Percentiles rank a stretch among this genome's conserved stretches.
These are phyloP conservation scores for Oncorhynchus tshawytscha DNA, from an alignment of 2,113 vertebrate genomes.

Conservation along the genomic window DNA sequence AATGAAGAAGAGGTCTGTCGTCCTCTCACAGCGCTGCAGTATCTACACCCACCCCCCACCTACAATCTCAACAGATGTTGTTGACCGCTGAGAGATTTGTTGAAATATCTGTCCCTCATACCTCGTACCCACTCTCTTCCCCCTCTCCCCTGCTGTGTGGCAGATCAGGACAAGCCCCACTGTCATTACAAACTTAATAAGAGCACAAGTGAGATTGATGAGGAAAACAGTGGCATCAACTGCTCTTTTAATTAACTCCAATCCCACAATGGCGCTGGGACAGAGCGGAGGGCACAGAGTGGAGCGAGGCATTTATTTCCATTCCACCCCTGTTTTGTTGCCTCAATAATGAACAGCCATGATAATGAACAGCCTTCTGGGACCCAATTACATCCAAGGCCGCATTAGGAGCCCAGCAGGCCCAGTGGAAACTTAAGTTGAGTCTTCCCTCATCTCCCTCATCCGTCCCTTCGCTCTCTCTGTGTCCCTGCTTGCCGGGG, in stretches of 20 bases:
- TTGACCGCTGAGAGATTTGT: constrained; percentile 59
- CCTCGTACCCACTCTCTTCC: constrained; percentile 11
- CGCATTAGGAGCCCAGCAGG: constrained; percentile 72
- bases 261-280: constrained; percentile 68
- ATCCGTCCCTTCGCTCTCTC: constrained; percentile 20
- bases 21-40: neutral
- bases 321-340: constrained; percentile 63
- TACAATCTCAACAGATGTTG: constrained; percentile 6
- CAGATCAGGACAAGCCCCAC: constrained; percentile 57
- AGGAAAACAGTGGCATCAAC: constrained; percentile 67
- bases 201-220: constrained; percentile 73
- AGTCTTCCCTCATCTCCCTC: constrained; percentile 47
- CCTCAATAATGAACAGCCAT: constrained; percentile 50
- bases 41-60: no score
- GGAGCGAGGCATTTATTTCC: constrained; percentile 56
- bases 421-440: constrained; percentile 71
- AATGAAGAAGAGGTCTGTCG: neutral
- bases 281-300: constrained; percentile 52
- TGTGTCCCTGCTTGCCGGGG: constrained; percentile 50
- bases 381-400: constrained; percentile 80
- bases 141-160: constrained; percentile 16
- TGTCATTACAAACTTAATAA: constrained; percentile 75
- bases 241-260: constrained; percentile 77
- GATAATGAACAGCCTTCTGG: constrained; percentile 80
- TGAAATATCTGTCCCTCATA: constrained; percentile 50